Base-by-base conservation (phyloP, 2,797 vertebrate species). In the Myripristis jacobus region DNA sequence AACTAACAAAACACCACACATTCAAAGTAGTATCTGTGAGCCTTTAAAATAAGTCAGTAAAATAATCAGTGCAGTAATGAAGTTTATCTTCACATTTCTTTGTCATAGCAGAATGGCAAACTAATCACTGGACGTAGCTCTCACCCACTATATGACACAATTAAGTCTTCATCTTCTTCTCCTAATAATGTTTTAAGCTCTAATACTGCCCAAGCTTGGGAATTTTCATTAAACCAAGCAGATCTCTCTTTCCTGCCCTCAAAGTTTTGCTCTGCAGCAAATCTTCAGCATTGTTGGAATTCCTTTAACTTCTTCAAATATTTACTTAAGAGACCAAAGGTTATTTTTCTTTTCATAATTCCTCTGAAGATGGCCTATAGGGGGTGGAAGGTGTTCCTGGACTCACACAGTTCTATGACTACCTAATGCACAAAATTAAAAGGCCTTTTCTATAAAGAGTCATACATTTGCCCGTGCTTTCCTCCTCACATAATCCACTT, bases 311-410 rank as follows among this genome's bases (percentile, higher is more conserved):
- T 65, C 55, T 75, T 79, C 68, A 78, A 78, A 82, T 79, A 70
- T 87, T 84, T 70, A 80, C 82, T 58, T 34, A 46, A 73, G 68
- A 71, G 70, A 81, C 6, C n/a, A 70, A 81, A 81, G 70, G 66
- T 79, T 70, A 52, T 80, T 83, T 84, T 86, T 63, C 31, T 68
- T 82, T 76, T 55, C 19, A 27, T 59, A 67, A 77, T 80, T 82
- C 52, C 60, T 80, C 50, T 80, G 53, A 70, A 61, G 57, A 70
- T 63, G 57, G 50, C 9, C 21, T 31, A 65, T 50, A 60, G 13
- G 43, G 11, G 9, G 53, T 51, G 19, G 38, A 66, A 64, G 18
- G 22, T 66, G 52, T 80, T 81, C 53, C 16, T 55, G 38, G 56
- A 71, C 44, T 36, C 56, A 24, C 47, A n/a, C 24, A 61, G 27